Evolutionary conservation across 2,888 invertebrate species (phyloP), one percentile per base, ranked within the genome.

Genomic region (Orthosia gracilis): DNA sequence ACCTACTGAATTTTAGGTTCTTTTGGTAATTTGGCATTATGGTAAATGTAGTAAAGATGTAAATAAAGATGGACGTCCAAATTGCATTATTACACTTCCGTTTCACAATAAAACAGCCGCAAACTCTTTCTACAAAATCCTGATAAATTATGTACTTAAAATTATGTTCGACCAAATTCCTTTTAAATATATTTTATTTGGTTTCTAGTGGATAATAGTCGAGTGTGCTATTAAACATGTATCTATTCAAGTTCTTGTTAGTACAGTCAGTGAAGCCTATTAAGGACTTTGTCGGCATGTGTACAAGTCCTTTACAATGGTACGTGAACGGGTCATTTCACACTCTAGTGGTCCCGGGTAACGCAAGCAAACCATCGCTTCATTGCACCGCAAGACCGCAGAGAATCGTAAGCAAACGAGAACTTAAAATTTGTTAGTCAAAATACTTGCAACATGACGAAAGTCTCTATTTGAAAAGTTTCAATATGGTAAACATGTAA

Each of bases 261-360:
- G 85, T 80, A 74, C 73, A 85, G 73, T 68, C 74, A 79, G 76
- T 84, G 84, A 80, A 80, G 82, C 84, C 80, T 83, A 67, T 85
- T n/a, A 86, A 84, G 73, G 68, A 83, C 84, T 92, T 94, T 94
- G 94, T 94, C 95, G 95, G 95, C 89, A 80, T 88, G 84, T 82
- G 85, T 86, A 86, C 77, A 80, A 81, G 73, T 71, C 76, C 66
- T 65, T 70, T 67, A 88, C 88, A 89, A 91, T 87, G 76, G 80
- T 72, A 71, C 72, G 83, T 85, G 88, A 91, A 91, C 91, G 93
- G 92, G 91, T 95, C 93, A 95, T 95, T 95, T 94, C 92, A 94
- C 94, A 94, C 90, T 91, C 92, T 91, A 94, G 92, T 94, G 93
- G 91, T 57, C 89, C 83, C 72, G 71, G 90, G 92, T 85, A 91